Evolutionary conservation across 2,888 invertebrate genomes (phyloP).

Genomic region (Plusia festucae): DNA sequence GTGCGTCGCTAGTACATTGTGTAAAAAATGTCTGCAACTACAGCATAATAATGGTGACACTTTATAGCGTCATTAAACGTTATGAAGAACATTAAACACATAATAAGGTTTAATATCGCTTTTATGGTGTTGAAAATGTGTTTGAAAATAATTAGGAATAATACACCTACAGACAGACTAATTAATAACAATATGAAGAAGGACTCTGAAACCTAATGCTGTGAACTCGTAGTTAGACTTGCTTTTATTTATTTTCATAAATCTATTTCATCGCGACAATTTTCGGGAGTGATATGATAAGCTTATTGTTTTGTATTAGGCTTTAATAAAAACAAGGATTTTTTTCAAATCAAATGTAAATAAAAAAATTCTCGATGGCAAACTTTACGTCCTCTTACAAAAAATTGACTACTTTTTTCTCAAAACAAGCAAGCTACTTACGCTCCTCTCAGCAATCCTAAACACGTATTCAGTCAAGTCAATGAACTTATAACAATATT

Average conservation of each 20-base stretch:
- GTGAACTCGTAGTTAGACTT: not conserved
- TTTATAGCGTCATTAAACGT: slow-evolving; percentile 12
- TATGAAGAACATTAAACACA: slow-evolving; percentile 8
- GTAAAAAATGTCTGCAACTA: not conserved
- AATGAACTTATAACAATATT: not conserved
- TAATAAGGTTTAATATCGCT: slow-evolving; percentile 25
- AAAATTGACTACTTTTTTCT: too few species aligned
- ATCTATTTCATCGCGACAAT: too few species aligned
- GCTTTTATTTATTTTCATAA: too few species aligned
- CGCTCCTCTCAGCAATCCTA: too few species aligned
- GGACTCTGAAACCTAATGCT: slow-evolving; percentile 11
- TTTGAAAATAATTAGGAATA: not conserved
- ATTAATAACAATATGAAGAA: slow-evolving; percentile 10
- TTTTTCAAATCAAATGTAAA: too few species aligned
- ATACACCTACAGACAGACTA: not conserved
- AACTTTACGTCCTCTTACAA: too few species aligned
- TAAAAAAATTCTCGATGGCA: too few species aligned
- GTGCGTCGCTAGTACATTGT: not conserved
- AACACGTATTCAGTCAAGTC: not conserved
- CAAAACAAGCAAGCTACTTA: too few species aligned
- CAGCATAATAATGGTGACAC: not conserved
- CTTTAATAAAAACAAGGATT: too few species aligned
- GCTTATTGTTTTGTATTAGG: too few species aligned
- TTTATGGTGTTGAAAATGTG: not conserved
- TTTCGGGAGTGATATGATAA: too few species aligned